A percentile compares a stretch with the other conserved stretches of the same genome.
These are phyloP conservation scores for Enoplosus armatus DNA, from an alignment of 2,797 vertebrate genomes.

Conservation along the genomic window DNA sequence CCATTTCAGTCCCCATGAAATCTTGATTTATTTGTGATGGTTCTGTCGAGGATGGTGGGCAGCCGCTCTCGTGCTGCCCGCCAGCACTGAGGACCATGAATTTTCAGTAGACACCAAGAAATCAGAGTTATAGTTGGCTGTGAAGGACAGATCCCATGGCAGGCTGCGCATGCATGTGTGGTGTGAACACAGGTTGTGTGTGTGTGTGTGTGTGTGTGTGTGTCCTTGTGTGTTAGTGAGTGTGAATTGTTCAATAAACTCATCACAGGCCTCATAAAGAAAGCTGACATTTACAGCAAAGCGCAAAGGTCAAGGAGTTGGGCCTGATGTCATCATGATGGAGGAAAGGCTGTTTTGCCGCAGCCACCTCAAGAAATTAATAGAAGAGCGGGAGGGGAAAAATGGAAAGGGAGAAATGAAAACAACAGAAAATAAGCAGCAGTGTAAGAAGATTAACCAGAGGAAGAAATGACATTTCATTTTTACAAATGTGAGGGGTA, in stretches of 20 bases:
- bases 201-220: conserved; percentile 21
- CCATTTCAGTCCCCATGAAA: conserved; percentile 64
- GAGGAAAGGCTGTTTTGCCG: conserved; percentile 60
- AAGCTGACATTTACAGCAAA: conserved; percentile 85
- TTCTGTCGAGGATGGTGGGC: conserved; percentile 48
- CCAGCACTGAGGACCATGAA: conserved; percentile 60
- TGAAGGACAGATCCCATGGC: conserved; percentile 70
- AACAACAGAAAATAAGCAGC: conserved; percentile 34
- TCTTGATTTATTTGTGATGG: conserved; percentile 65
- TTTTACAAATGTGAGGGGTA: conserved; percentile 1
- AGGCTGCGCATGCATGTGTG: conserved; percentile 36
- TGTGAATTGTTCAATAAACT: conserved; percentile 83
- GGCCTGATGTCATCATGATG: conserved; percentile 82
- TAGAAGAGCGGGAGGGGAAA: conserved; percentile 44
- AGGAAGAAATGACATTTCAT: conserved; percentile 3
- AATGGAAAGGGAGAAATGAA: conserved; percentile 23
- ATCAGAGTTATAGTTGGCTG: conserved; percentile 73
- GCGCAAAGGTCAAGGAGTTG: conserved; percentile 82
- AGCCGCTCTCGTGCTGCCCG: conserved; percentile 45
- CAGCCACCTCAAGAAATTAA: conserved; percentile 41
- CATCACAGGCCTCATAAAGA: conserved; percentile 84
- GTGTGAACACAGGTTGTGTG: conserved; percentile 20
- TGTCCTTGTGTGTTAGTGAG: conserved; percentile 52
- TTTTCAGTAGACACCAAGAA: conserved; percentile 69
- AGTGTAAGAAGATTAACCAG: conserved; percentile 37